Percentiles rank a stretch among this genome's conserved stretches.
Conservation (phyloP, 2,113 vertebrate genomes). For the Stercorarius parasiticus region DNA sequence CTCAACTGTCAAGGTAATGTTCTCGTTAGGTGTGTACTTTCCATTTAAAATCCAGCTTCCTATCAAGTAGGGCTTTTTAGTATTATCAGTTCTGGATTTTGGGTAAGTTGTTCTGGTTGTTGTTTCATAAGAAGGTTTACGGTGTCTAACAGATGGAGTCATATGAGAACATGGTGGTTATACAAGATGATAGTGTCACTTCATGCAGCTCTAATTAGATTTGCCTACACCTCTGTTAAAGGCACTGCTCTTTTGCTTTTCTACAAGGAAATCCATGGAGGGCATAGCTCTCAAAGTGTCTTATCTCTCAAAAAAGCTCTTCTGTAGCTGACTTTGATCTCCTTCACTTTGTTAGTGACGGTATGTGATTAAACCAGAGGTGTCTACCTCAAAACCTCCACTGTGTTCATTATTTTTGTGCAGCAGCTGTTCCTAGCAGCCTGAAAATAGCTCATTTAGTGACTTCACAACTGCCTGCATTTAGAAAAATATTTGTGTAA, state of each 20-base stretch:
- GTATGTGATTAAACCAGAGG: not conserved
- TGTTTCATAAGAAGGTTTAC: not conserved
- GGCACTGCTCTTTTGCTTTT: not conserved
- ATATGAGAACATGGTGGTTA: not conserved
- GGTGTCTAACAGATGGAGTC: not conserved
- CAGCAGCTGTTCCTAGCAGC: not conserved
- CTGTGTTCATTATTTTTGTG: not conserved
- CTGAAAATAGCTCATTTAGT: not conserved
- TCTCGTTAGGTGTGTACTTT: not conserved
- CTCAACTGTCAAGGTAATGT: slow-evolving; percentile 90
- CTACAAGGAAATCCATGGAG: not conserved
- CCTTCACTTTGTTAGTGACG: not conserved
- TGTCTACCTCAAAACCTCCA: not conserved
- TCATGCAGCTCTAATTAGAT: not conserved
- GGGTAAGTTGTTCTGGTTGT: not conserved
- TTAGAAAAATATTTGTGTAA: slow-evolving; percentile 7
- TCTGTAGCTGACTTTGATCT: slow-evolving; percentile 6
- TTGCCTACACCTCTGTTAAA: not conserved
- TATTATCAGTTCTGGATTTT: not conserved
- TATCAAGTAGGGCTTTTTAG: not conserved
- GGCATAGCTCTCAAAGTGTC: not conserved
- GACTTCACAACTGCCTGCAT: not conserved
- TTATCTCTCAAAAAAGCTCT: not conserved
- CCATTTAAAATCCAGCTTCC: not conserved
- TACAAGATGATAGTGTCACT: not conserved